These are phyloP conservation scores for Lutraria lutraria DNA, from an alignment of 2,888 invertebrate genomes.

Conservation along the genomic window DNA sequence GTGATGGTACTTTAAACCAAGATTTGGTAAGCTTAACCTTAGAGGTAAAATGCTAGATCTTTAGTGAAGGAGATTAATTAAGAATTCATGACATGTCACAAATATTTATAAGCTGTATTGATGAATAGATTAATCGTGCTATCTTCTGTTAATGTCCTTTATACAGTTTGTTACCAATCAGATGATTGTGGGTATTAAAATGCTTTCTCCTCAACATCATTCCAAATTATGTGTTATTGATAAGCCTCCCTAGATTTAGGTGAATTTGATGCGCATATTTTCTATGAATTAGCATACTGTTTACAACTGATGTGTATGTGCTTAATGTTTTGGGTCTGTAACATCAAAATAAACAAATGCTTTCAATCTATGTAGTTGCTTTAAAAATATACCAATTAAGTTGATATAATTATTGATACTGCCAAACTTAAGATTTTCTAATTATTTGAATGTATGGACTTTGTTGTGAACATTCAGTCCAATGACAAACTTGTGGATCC, in stretches of 20 bases:
- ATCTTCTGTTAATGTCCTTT: background rate
- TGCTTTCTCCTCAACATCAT: background rate
- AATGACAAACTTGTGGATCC: too few species aligned
- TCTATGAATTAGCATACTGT: background rate
- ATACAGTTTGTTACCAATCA: background rate
- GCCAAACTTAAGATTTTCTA: background rate
- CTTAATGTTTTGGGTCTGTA: background rate
- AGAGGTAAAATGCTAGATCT: background rate
- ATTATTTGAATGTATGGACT: background rate
- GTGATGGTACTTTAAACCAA: background rate
- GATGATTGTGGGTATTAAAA: slow-evolving; percentile 1
- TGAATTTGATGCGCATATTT: background rate
- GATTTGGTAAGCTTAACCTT: background rate
- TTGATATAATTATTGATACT: background rate
- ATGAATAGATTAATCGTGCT: slow-evolving; percentile 13
- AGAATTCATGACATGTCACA: slow-evolving; percentile 20
- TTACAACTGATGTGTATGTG: background rate
- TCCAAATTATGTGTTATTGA: background rate
- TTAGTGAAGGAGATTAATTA: slow-evolving; percentile 5
- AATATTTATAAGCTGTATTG: slow-evolving; percentile 17
- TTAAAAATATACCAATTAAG: background rate
- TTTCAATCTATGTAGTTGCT: background rate
- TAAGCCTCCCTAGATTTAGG: background rate
- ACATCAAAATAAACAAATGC: background rate
- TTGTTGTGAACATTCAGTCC: background rate